phyloP scores from a whole-genome alignment of 1,140 invertebrate genomes.

The Drosophila insularis region DNA sequence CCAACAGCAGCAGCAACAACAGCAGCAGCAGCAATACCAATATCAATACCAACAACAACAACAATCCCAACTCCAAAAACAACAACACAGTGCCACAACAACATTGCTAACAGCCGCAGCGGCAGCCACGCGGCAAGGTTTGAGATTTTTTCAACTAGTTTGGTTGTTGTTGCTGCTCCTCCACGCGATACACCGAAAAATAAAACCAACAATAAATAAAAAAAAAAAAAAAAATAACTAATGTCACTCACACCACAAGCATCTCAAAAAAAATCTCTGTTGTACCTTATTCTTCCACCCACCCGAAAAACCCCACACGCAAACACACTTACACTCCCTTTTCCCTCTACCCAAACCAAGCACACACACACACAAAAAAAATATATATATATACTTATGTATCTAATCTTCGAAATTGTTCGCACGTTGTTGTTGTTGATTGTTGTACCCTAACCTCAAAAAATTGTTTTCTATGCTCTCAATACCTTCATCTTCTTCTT shows the following conservation, averaged over 20 bases:
- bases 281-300: neutral
- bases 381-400: slow-evolving; percentile 11
- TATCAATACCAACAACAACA: slow-evolving; percentile 52
- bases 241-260: slow-evolving; percentile 55
- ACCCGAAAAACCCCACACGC: slow-evolving; percentile 13
- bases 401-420: slow-evolving; percentile 20
- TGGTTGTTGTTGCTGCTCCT: slow-evolving; percentile 74
- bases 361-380: slow-evolving; percentile 9
- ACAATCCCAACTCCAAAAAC: slow-evolving; percentile 49
- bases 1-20: slow-evolving; percentile 39
- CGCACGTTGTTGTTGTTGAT: slow-evolving; percentile 29
- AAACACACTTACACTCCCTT: neutral
- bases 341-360: neutral
- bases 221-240: slow-evolving; percentile 42
- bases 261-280: slow-evolving; percentile 23
- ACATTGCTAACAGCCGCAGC: slow-evolving; percentile 68
- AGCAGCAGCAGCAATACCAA: slow-evolving; percentile 40
- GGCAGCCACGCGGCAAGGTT: slow-evolving; percentile 82
- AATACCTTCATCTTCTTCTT: neutral
- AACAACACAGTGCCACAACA: slow-evolving; percentile 53
- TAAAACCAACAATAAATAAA: slow-evolving; percentile 13
- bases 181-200: slow-evolving; percentile 24
- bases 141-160: slow-evolving; percentile 46
- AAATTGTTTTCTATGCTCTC: slow-evolving; percentile 1
- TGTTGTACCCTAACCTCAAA: slow-evolving; percentile 46